phyloP scores from a whole-genome alignment of 2,888 invertebrate species.

The Drosophila neonasuta region DNA sequence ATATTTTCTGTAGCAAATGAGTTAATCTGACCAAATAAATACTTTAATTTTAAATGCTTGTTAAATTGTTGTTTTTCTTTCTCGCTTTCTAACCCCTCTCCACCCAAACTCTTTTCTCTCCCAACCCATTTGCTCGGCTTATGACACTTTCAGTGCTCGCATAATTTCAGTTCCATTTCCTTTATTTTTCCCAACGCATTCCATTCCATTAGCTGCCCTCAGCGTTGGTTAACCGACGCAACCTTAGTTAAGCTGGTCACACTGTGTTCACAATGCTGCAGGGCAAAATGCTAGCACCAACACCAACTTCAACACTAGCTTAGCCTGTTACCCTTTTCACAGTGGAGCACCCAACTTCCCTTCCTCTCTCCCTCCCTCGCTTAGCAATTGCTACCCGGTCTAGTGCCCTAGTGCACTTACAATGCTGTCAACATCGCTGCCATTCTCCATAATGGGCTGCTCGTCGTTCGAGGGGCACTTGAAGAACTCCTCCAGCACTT shows the following conservation, averaged over 20 bases:
- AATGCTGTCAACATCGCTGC: conserved; percentile 82
- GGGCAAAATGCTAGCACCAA: neutral
- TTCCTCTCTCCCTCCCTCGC: neutral
- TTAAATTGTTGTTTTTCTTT: too few species aligned
- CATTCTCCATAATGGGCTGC: conserved; percentile 83
- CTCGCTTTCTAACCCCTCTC: too few species aligned
- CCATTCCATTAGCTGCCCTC: neutral
- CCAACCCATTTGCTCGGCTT: neutral
- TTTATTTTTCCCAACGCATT: neutral
- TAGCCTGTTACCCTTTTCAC: conserved; percentile 14
- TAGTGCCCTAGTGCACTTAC: conserved; percentile 65
- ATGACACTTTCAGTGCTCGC: neutral
- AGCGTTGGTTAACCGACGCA: neutral
- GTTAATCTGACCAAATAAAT: too few species aligned
- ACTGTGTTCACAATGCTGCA: conserved; percentile 1
- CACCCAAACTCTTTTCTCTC: too few species aligned
- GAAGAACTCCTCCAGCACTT: conserved; percentile 95
- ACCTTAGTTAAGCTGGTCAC: neutral
- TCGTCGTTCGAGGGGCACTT: conserved; percentile 86
- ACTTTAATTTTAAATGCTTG: too few species aligned
- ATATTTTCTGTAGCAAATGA: too few species aligned
- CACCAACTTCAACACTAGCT: neutral
- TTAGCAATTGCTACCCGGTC: too few species aligned
- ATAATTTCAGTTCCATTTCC: neutral
- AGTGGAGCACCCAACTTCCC: neutral